A percentile compares a stretch with the other conserved stretches of the same genome.
phyloP scores from a whole-genome alignment of 2,113 vertebrate genomes.

The Riparia riparia region DNA sequence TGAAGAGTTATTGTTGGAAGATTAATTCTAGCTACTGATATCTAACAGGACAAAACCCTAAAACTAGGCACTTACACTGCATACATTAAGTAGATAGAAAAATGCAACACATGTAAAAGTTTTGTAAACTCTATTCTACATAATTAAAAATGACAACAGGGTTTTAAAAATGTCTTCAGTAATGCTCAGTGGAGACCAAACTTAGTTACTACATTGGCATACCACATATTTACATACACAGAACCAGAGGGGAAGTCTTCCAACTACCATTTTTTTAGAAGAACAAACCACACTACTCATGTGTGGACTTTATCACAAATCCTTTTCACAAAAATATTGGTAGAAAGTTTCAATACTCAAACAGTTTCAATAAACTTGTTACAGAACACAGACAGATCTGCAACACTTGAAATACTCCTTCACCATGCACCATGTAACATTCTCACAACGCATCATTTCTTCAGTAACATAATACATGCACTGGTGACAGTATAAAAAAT shows the following conservation, averaged over 20 bases:
- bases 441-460: conserved; percentile 9
- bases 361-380: not conserved
- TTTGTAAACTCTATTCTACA: conserved; percentile 15
- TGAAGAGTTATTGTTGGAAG: not conserved
- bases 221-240: not conserved
- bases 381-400: not conserved
- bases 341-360: not conserved
- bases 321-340: conserved; percentile 4
- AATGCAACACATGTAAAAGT: not conserved
- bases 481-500: conserved; percentile 44
- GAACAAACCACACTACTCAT: not conserved
- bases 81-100: not conserved
- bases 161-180: not conserved
- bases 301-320: not conserved
- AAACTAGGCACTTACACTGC: not conserved
- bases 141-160: not conserved
- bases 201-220: not conserved
- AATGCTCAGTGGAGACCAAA: not conserved
- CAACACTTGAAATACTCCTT: not conserved
- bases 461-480: not conserved
- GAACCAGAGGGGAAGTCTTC: not conserved
- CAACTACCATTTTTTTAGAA: not conserved
- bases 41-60: not conserved
- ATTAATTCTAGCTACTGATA: not conserved
- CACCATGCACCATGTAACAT: not conserved